A percentile compares a stretch with the other conserved stretches of the same genome.
phyloP scores from a whole-genome alignment of 2,113 vertebrate species.

The Tenrec ecaudatus region DNA sequence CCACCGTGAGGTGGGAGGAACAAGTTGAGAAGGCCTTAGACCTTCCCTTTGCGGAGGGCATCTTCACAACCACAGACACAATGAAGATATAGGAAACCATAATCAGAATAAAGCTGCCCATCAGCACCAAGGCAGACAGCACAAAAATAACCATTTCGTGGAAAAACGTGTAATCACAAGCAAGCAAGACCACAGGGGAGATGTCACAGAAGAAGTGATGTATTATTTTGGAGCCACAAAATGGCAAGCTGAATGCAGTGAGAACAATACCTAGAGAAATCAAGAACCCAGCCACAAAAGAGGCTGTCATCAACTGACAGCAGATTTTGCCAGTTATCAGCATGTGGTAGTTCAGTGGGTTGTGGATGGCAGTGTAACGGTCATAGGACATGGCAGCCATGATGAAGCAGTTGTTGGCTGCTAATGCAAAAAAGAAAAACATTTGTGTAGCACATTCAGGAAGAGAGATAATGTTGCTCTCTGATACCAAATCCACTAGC shows the following conservation, averaged over 20 bases:
- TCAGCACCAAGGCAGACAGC: slow-evolving; percentile 52
- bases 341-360: slow-evolving; percentile 56
- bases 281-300: slow-evolving; percentile 38
- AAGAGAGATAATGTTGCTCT: slow-evolving; percentile 62
- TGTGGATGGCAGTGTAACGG: slow-evolving; percentile 50
- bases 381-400: slow-evolving; percentile 73
- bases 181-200: slow-evolving; percentile 36
- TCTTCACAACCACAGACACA: slow-evolving; percentile 29
- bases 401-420: slow-evolving; percentile 68
- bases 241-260: slow-evolving; percentile 47
- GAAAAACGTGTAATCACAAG: slow-evolving; percentile 43
- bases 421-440: slow-evolving; percentile 63
- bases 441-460: slow-evolving; percentile 69
- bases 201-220: slow-evolving; percentile 65
- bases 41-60: slow-evolving; percentile 50
- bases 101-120: slow-evolving; percentile 67
- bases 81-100: slow-evolving; percentile 73
- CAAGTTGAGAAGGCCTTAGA: slow-evolving; percentile 64
- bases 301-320: background rate
- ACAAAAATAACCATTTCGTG: slow-evolving; percentile 48
- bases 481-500: slow-evolving; percentile 61
- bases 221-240: slow-evolving; percentile 48
- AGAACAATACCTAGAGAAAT: background rate
- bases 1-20: slow-evolving; percentile 67
- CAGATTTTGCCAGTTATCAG: slow-evolving; percentile 50